Percentiles rank a stretch among this genome's conserved stretches.
phyloP scores from a whole-genome alignment of 2,888 invertebrate genomes.

The Trileptium ribeirensis region DNA sequence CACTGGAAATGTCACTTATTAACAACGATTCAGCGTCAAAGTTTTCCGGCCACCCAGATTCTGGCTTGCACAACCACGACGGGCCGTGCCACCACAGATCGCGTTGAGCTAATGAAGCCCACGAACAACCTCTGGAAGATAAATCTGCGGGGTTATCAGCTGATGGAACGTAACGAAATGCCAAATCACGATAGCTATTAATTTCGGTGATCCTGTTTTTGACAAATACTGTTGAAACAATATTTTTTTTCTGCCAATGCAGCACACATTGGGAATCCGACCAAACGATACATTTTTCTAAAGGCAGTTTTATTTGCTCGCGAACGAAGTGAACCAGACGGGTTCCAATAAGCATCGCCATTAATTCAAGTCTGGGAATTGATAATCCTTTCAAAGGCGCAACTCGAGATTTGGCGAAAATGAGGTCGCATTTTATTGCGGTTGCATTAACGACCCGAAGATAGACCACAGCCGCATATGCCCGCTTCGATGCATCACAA shows the following conservation, averaged over 20 bases:
- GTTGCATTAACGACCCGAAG: slow-evolving; percentile 3
- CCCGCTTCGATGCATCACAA: slow-evolving; percentile 39
- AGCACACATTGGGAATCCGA: slow-evolving; percentile 35
- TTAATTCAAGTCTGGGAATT: slow-evolving; percentile 32
- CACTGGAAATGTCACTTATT: too few relatives aligned
- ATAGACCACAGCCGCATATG: slow-evolving; percentile 38
- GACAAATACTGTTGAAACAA: slow-evolving; percentile 31
- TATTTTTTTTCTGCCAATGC: slow-evolving; percentile 34
- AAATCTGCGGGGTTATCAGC: slow-evolving; percentile 44
- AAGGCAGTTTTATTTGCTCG: slow-evolving; percentile 33
- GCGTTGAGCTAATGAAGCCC: slow-evolving; percentile 19
- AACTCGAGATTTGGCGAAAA: slow-evolving; percentile 34
- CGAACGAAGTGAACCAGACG: slow-evolving; percentile 27
- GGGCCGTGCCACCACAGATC: slow-evolving; percentile 41
- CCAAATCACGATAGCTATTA: slow-evolving; percentile 20
- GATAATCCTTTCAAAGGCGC: slow-evolving; percentile 37
- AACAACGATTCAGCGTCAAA: too few relatives aligned
- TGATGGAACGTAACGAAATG: slow-evolving; percentile 39
- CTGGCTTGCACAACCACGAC: slow-evolving; percentile 32
- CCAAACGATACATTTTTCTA: slow-evolving; percentile 27
- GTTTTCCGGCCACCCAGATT: too few relatives aligned
- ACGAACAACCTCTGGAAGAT: slow-evolving; percentile 35
- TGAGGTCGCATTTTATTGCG: slow-evolving; percentile 11
- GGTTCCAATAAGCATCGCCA: slow-evolving; percentile 19
- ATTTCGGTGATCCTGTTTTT: slow-evolving; percentile 40